Conservation (phyloP, 2,113 vertebrate genomes). For the Ophiodon elongatus region DNA sequence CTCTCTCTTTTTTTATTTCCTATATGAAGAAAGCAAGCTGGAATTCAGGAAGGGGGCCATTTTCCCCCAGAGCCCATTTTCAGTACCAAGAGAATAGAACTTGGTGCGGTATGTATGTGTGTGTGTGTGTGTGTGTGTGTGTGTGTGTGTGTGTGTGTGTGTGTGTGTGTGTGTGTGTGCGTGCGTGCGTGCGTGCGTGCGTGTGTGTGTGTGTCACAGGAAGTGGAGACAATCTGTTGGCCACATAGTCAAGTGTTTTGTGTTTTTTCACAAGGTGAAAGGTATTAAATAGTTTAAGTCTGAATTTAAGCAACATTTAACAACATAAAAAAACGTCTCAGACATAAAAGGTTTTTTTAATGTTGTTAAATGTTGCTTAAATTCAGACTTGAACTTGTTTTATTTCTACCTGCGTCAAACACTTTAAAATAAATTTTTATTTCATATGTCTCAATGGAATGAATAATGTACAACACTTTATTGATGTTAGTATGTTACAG, state of each 20-base stretch:
- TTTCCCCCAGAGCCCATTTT: conserved; percentile 52
- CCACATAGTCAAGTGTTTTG: background rate
- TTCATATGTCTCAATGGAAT: background rate
- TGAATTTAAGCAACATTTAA: too few species aligned
- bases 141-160: conserved; percentile 10
- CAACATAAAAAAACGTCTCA: too few species aligned
- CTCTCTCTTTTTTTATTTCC: conserved; percentile 53
- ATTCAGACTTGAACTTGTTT: background rate
- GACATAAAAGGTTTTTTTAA: background rate
- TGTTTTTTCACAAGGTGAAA: conserved; percentile 5
- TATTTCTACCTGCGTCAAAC: too few species aligned
- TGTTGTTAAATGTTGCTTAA: background rate
- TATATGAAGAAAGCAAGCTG: conserved; percentile 68
- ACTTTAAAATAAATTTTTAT: background rate
- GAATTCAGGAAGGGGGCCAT: conserved; percentile 74
- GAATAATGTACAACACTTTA: background rate
- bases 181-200: conserved; percentile 25
- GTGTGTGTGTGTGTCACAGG: conserved; percentile 33
- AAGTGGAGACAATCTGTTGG: conserved; percentile 39
- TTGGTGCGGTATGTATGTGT: conserved; percentile 22
- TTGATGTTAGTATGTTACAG: background rate
- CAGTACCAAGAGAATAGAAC: conserved; percentile 62
- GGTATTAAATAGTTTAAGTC: too few species aligned
- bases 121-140: background rate
- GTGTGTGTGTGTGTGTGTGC: conserved; percentile 21